These are phyloP conservation scores for Platichthys stellatus DNA, from an alignment of 2,113 vertebrate species.

Conservation along the genomic window DNA sequence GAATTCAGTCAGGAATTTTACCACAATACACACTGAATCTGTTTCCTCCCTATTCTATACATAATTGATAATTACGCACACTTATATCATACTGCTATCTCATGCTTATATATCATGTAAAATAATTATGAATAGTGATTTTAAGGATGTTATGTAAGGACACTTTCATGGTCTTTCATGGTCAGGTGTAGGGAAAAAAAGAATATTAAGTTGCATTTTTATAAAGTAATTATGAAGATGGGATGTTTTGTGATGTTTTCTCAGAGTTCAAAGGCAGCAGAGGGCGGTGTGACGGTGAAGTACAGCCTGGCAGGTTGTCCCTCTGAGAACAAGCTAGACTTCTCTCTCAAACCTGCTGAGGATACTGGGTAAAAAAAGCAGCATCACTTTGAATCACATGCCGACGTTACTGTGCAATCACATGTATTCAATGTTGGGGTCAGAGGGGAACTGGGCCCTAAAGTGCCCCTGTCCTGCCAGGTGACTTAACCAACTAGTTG, in stretches of 20 bases:
- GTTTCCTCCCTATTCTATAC: too few relatives aligned
- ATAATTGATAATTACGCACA: background rate
- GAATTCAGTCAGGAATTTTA: too few relatives aligned
- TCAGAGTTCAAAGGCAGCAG: conserved; percentile 57
- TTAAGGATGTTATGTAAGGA: background rate
- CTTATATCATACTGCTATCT: background rate
- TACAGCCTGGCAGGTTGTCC: conserved; percentile 72
- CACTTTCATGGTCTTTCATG: too few relatives aligned
- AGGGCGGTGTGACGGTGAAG: conserved; percentile 70
- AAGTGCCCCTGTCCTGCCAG: too few relatives aligned
- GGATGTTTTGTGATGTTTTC: background rate
- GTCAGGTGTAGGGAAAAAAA: background rate
- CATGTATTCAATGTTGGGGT: background rate
- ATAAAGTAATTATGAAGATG: background rate
- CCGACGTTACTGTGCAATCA: background rate
- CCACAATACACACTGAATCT: too few relatives aligned
- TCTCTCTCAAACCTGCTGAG: conserved; percentile 65
- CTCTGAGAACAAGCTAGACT: conserved; percentile 64
- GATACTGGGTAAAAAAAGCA: conserved; percentile 65
- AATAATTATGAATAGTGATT: too few relatives aligned
- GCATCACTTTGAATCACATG: background rate
- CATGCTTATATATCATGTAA: background rate
- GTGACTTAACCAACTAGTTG: too few relatives aligned
- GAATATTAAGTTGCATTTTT: too few relatives aligned
- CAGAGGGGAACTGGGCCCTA: too few relatives aligned